These are phyloP conservation scores for Poecilia latipinna DNA, from an alignment of 2,113 vertebrate genomes.

Conservation along the genomic window DNA sequence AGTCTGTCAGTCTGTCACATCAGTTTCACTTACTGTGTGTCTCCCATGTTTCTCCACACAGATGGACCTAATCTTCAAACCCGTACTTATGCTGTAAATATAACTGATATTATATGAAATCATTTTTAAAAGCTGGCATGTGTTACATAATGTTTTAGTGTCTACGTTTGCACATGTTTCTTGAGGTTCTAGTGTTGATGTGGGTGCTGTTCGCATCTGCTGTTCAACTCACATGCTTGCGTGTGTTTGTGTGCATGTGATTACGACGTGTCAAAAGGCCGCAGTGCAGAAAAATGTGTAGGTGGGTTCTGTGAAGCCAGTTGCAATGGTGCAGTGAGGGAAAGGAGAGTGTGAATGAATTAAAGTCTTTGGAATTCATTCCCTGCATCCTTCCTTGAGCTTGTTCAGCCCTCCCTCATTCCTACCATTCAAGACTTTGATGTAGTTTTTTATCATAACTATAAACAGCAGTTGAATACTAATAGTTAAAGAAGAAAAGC, in stretches of 20 bases:
- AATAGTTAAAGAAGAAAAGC: constrained; percentile 28
- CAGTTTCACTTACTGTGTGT: constrained; percentile 6
- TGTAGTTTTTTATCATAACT: constrained; percentile 25
- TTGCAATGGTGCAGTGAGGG: constrained; percentile 33
- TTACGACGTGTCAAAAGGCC: constrained; percentile 61
- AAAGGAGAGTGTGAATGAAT: constrained; percentile 44
- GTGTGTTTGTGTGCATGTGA: constrained; percentile 22
- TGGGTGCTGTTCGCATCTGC: constrained; percentile 64
- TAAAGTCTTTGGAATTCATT: constrained; percentile 31
- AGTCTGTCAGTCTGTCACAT: constrained; percentile 42
- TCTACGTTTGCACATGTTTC: constrained; percentile 34
- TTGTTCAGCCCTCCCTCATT: not conserved
- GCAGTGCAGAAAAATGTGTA: constrained; percentile 54
- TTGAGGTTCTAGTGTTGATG: constrained; percentile 54
- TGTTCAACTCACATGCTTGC: constrained; percentile 26
- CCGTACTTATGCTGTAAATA: constrained; percentile 8
- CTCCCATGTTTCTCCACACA: constrained; percentile 5
- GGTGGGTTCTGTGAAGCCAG: constrained; percentile 52
- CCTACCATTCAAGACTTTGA: constrained; percentile 1
- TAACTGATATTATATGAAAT: constrained; percentile 19
- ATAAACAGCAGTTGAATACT: constrained; percentile 13
- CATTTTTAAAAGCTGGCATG: constrained; percentile 32
- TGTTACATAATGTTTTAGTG: constrained; percentile 64
- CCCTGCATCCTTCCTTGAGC: constrained; percentile 8
- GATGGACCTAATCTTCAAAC: constrained; percentile 14